Base-by-base conservation (phyloP, 2,888 invertebrate species). In the Sesia apiformis region DNA sequence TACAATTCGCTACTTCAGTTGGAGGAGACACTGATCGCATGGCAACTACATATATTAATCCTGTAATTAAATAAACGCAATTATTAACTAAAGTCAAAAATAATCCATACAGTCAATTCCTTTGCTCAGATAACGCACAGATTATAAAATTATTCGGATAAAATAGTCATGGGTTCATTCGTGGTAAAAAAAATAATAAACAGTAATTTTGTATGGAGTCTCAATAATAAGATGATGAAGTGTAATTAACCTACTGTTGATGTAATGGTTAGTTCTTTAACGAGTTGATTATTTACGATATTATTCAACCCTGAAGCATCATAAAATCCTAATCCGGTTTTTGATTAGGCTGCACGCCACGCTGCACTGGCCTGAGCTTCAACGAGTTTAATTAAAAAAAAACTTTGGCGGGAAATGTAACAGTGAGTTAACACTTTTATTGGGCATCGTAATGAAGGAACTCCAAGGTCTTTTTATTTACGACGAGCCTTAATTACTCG, bases 261-360 rank as follows among this genome's bases (percentile, higher is more conserved):
- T 52, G 43, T 55, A 53, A 43, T 53, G 39, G 56, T 51, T 40
- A 54, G 54, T 51, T 53, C 55, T 49, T 56, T 60, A 62, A 62
- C 60, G 58, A 62, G 59, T 23, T 42, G 4, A n/a, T 59, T 59
- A 58, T 60, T 62, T 62, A 59, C 43, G 58, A 43, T 59, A 53
- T 56, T 56, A 51, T 51, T 39, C 39, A 39, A 39, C n/a, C 46
- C 46, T 46, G 46, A 46, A 46, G 46, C 23, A 23, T 46, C 7
- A 46, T 46, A 8, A 3, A 46, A 46, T n/a, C 46, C 46, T 3
- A 46, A 46, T n/a, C 46, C 46, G 46, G 46, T 46, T 46, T 46
- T 46, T 46, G 4, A 46, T 46, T 46, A 46, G 46, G 46, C 46
- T 46, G 46, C 23, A 46, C 46, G 8, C 8, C 5, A 46, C 43